Percentiles rank a stretch among this genome's conserved stretches.
These are phyloP conservation scores for Pheosia gnoma DNA, from an alignment of 2,888 invertebrate species.

Conservation along the genomic window DNA sequence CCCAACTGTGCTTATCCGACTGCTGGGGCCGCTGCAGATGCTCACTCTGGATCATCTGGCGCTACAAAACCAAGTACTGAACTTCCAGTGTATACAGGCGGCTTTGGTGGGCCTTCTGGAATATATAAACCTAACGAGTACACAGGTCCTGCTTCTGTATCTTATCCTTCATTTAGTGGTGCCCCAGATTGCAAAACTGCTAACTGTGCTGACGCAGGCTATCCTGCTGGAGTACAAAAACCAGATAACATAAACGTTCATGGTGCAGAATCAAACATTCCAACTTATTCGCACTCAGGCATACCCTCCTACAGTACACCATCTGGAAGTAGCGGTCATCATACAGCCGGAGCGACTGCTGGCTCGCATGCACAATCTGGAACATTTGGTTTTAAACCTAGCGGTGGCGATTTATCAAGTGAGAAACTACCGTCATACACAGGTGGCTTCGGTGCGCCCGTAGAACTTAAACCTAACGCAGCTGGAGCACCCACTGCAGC, in stretches of 20 bases:
- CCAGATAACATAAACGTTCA: not conserved
- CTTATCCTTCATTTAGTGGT: slow-evolving; percentile 1
- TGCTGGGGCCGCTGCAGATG: slow-evolving; percentile 15
- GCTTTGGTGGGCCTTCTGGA: slow-evolving; percentile 59
- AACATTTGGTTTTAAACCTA: slow-evolving; percentile 15
- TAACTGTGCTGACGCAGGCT: slow-evolving; percentile 13
- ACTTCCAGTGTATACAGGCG: slow-evolving; percentile 48
- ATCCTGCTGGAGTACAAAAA: not conserved
- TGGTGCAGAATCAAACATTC: not conserved
- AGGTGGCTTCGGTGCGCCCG: slow-evolving; percentile 50
- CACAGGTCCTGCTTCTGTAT: slow-evolving; percentile 2
- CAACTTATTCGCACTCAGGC: slow-evolving; percentile 2
- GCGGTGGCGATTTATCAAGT: slow-evolving; percentile 10
- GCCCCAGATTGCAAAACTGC: slow-evolving; percentile 12
- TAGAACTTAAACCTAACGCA: slow-evolving; percentile 38
- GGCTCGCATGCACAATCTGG: slow-evolving; percentile 7
- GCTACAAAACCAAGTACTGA: slow-evolving; percentile 33
- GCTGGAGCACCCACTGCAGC: slow-evolving; percentile 11
- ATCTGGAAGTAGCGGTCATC: not conserved
- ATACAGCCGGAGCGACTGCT: not conserved
- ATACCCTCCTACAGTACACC: not conserved
- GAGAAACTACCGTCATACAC: slow-evolving; percentile 33
- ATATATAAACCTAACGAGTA: slow-evolving; percentile 57
- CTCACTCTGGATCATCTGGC: slow-evolving; percentile 24
- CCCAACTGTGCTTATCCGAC: slow-evolving; percentile 23